Conservation (phyloP, 1,140 invertebrate species). For the Stenopsyche tienmushanensis region DNA sequence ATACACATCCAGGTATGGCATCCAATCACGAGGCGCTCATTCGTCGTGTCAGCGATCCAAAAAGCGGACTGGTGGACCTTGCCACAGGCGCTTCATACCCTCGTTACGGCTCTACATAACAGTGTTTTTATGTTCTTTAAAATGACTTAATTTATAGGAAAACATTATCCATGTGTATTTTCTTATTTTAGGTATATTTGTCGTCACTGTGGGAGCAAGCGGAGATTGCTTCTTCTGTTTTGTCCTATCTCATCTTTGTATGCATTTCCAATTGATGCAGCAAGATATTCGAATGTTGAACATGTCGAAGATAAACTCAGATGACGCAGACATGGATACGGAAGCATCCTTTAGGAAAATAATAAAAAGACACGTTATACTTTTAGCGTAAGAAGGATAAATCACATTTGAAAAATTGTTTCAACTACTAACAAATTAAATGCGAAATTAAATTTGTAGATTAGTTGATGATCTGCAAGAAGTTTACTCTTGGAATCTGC, state of each 20-base stretch:
- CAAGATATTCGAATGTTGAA: neutral
- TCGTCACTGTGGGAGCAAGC: neutral
- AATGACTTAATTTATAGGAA: neutral
- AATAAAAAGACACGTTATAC: neutral
- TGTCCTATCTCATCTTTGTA: neutral
- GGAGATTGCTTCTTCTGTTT: neutral
- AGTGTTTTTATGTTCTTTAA: neutral
- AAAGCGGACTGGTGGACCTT: too few species aligned
- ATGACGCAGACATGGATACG: neutral
- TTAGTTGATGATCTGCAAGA: neutral
- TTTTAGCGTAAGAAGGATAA: neutral
- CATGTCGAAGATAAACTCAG: neutral
- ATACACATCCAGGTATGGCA: too few species aligned
- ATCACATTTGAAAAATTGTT: neutral
- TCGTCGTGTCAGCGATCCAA: too few species aligned
- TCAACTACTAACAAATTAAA: neutral
- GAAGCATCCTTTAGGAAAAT: neutral
- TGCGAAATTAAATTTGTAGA: constrained; percentile 1
- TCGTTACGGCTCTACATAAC: too few species aligned
- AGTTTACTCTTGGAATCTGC: neutral
- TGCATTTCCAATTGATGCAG: neutral
- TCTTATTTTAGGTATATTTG: neutral
- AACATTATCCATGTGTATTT: neutral
- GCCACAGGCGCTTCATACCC: too few species aligned
- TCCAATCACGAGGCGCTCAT: too few species aligned